These are phyloP conservation scores for Rhyzopertha dominica DNA, from an alignment of 1,140 invertebrate species.

Conservation along the genomic window DNA sequence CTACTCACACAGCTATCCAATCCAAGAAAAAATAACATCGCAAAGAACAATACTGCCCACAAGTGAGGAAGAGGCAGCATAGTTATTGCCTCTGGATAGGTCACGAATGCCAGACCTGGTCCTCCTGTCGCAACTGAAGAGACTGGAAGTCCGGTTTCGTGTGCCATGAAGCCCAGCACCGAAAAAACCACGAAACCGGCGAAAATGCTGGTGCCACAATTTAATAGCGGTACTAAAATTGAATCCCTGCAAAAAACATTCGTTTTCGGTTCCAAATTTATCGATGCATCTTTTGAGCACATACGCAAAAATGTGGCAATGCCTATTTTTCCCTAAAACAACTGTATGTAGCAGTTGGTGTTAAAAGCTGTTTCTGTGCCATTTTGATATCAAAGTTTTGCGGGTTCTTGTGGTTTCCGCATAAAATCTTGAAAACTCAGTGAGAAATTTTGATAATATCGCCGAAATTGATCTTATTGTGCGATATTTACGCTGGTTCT, in stretches of 20 bases:
- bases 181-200: slow-evolving; percentile 93
- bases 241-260: slow-evolving; percentile 58
- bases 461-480: too few species aligned
- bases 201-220: slow-evolving; percentile 86
- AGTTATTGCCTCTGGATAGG: slow-evolving; percentile 86
- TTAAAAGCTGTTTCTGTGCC: too few species aligned
- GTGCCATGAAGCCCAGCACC: slow-evolving; percentile 87
- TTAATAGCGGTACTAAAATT: slow-evolving; percentile 66
- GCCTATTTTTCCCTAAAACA: too few species aligned
- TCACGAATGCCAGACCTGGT: slow-evolving; percentile 84
- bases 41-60: slow-evolving; percentile 88
- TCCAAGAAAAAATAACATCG: slow-evolving; percentile 90
- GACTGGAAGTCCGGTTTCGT: slow-evolving; percentile 75
- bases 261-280: too few species aligned
- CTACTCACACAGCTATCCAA: slow-evolving; percentile 81
- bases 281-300: too few species aligned
- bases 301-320: too few species aligned
- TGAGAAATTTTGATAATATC: too few species aligned
- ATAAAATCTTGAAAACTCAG: too few species aligned
- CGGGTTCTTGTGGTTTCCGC: too few species aligned
- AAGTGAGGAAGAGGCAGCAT: slow-evolving; percentile 82
- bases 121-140: slow-evolving; percentile 83
- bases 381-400: too few species aligned
- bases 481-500: too few species aligned
- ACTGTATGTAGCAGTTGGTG: too few species aligned